Evolutionary conservation across 2,888 invertebrate genomes (phyloP).

Genomic region (Caenorhabditis sp.): DNA sequence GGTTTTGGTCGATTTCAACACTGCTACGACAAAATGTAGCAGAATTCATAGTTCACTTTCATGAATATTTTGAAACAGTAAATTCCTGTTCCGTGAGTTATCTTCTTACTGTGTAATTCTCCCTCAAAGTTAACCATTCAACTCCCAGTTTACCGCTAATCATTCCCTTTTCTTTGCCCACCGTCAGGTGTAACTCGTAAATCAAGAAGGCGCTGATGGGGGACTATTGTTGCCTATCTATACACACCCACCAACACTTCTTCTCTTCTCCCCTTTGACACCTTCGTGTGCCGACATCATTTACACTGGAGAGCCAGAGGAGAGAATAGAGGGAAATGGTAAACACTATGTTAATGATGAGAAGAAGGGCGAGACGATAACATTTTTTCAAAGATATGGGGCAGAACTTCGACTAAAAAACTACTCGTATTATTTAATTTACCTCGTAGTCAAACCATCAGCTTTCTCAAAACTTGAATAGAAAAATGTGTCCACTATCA

Average conservation of each 20-base stretch:
- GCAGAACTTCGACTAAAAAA: no score
- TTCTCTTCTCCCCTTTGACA: slow-evolving; percentile 42
- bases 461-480: no score
- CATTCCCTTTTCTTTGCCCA: neutral
- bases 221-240: slow-evolving; percentile 42
- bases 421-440: no score
- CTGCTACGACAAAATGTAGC: no score
- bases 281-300: slow-evolving; percentile 55
- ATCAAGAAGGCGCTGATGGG: slow-evolving; percentile 45
- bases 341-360: slow-evolving; percentile 7
- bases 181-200: slow-evolving; percentile 53
- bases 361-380: neutral
- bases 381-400: no score
- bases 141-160: no score
- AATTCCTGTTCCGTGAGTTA: no score
- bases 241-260: slow-evolving; percentile 10
- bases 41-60: no score
- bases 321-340: neutral
- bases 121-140: neutral
- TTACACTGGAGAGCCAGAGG: slow-evolving; percentile 22
- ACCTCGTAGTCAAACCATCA: no score
- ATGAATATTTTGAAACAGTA: no score
- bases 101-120: no score
- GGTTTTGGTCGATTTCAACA: neutral
- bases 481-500: no score